phyloP scores from a whole-genome alignment of 2,888 invertebrate genomes.

The Drosophila paucipuncta region DNA sequence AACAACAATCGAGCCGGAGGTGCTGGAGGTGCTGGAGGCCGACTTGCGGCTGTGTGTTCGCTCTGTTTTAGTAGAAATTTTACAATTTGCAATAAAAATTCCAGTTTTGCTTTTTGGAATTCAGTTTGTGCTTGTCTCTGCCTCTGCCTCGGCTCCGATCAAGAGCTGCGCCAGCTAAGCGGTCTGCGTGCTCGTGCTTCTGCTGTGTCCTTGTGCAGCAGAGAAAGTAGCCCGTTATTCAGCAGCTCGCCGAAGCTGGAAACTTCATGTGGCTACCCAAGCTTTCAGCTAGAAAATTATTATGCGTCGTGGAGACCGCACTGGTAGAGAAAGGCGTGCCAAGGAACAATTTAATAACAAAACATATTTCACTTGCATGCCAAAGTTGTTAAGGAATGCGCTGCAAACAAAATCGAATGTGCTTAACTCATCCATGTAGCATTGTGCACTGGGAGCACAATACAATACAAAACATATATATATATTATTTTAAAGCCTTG shows the following conservation, averaged over 20 bases:
- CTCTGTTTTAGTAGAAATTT: slow-evolving; percentile 73
- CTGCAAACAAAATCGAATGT: slow-evolving; percentile 55
- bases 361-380: slow-evolving; percentile 80
- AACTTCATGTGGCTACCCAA: slow-evolving; percentile 41
- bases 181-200: slow-evolving; percentile 5
- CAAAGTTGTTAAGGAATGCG: slow-evolving; percentile 72
- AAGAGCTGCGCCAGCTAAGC: slow-evolving; percentile 25
- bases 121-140: slow-evolving; percentile 52
- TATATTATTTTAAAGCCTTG: slow-evolving; percentile 69
- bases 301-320: slow-evolving; percentile 59
- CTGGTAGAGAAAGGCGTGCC: slow-evolving; percentile 52
- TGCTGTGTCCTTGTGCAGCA: slow-evolving; percentile 36
- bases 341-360: slow-evolving; percentile 79
- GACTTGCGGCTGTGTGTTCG: slow-evolving; percentile 29
- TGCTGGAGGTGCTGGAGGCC: not conserved
- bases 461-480: not conserved
- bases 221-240: slow-evolving; percentile 52
- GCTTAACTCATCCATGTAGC: slow-evolving; percentile 41
- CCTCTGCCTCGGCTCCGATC: slow-evolving; percentile 15
- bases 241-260: not conserved
- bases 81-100: slow-evolving; percentile 81
- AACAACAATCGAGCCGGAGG: slow-evolving; percentile 34
- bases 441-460: slow-evolving; percentile 26
- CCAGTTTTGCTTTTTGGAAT: slow-evolving; percentile 78
- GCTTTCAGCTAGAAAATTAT: slow-evolving; percentile 74